Evolutionary conservation across 2,113 vertebrate species (phyloP).

Genomic region (Eptesicus fuscus): DNA sequence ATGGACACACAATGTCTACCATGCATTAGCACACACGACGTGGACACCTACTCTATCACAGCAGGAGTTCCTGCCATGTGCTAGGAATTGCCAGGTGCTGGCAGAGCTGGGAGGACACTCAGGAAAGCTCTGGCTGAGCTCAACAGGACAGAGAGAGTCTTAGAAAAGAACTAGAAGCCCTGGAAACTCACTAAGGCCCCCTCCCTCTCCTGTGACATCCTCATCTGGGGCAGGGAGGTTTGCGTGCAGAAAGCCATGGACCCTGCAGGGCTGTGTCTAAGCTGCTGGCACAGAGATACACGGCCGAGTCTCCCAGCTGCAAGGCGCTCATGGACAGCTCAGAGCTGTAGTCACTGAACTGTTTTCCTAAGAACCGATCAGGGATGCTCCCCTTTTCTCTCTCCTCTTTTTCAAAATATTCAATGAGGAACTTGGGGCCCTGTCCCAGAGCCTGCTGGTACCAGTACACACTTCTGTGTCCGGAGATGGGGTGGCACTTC

Average conservation of each 20-base stretch:
- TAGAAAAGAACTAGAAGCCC: background rate
- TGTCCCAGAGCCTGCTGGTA: background rate
- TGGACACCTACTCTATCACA: too few species aligned
- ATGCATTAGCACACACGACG: background rate
- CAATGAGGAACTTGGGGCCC: background rate
- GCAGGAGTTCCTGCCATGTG: background rate
- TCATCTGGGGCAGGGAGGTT: too few species aligned
- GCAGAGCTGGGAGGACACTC: background rate
- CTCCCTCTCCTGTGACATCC: too few species aligned
- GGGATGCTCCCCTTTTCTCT: rapidly evolving
- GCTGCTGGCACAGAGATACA: too few species aligned
- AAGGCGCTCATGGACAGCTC: too few species aligned
- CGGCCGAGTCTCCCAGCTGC: too few species aligned
- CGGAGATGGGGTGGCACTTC: background rate
- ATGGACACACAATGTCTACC: rapidly evolving
- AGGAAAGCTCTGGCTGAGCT: background rate
- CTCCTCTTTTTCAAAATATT: rapidly evolving
- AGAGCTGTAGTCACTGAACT: too few species aligned
- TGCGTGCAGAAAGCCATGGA: too few species aligned
- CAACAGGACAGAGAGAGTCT: background rate
- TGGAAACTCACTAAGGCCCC: too few species aligned
- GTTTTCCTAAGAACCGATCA: too few species aligned
- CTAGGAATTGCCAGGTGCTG: background rate
- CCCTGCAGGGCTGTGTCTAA: too few species aligned
- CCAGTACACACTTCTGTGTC: background rate